Evolutionary conservation across 1,140 invertebrate genomes (phyloP).

Genomic region (Vanessa atalanta): DNA sequence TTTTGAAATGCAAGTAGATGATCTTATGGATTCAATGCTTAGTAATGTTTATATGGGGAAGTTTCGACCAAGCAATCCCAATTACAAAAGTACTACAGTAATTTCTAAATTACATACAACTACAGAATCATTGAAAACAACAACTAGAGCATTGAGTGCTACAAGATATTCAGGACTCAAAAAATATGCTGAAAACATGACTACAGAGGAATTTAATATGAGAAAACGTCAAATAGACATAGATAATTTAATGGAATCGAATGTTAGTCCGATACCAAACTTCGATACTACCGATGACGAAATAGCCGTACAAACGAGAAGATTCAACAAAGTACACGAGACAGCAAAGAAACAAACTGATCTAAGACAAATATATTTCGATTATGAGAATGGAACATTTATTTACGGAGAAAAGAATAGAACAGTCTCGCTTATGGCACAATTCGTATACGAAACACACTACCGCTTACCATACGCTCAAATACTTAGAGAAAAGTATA

Average conservation of each 20-base stretch:
- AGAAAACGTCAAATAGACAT: constrained; percentile 35
- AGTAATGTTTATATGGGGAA: constrained; percentile 28
- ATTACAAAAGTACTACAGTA: constrained; percentile 6
- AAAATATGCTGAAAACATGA: constrained; percentile 19
- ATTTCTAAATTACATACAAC: constrained; percentile 5
- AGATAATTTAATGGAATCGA: constrained; percentile 28
- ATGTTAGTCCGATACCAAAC: constrained; percentile 29
- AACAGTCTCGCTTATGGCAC: constrained; percentile 42
- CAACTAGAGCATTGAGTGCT: background rate
- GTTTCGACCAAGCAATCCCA: constrained; percentile 15
- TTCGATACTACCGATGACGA: constrained; percentile 39
- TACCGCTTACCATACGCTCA: constrained; percentile 48
- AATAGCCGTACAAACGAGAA: constrained; percentile 35
- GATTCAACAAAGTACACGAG: constrained; percentile 39
- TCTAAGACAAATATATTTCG: constrained; percentile 30
- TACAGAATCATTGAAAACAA: constrained; percentile 1
- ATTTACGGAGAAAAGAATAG: constrained; percentile 35
- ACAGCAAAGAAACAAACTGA: background rate
- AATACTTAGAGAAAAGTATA: constrained; percentile 47
- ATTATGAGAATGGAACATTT: constrained; percentile 10
- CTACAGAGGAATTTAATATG: constrained; percentile 27
- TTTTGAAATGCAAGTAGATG: constrained; percentile 40
- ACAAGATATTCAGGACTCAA: constrained; percentile 7
- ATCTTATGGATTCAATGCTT: constrained; percentile 34
- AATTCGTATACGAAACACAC: constrained; percentile 49